phyloP scores from a whole-genome alignment of 2,888 invertebrate genomes.

The Oscheius sp. region DNA sequence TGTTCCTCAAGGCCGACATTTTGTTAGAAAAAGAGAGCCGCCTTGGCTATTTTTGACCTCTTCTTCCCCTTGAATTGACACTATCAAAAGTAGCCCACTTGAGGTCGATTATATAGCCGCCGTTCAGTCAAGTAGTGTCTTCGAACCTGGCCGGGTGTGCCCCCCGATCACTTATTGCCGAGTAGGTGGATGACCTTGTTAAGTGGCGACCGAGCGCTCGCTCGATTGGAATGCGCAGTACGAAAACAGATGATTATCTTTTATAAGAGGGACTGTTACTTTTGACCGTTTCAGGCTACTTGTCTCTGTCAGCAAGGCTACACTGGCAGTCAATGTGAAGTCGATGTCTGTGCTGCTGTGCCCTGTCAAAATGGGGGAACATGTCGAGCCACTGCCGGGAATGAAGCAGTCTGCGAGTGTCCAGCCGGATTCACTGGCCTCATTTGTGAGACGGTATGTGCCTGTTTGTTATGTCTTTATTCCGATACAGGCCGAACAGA shows the following conservation, averaged over 20 bases:
- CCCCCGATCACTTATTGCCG: constrained; percentile 35
- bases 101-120: constrained; percentile 4
- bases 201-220: constrained; percentile 29
- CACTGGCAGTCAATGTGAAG: constrained; percentile 62
- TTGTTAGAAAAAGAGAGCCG: not conserved
- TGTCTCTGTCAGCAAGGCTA: constrained; percentile 65
- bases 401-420: constrained; percentile 63
- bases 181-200: constrained; percentile 36
- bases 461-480: not conserved
- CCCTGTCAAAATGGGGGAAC: constrained; percentile 63
- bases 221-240: constrained; percentile 31
- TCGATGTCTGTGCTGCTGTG: constrained; percentile 60
- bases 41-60: not conserved
- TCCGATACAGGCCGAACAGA: constrained; percentile 32
- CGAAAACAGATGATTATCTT: constrained; percentile 34
- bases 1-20: constrained; percentile 4
- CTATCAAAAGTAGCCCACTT: not conserved
- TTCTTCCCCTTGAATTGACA: not conserved
- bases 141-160: constrained; percentile 28
- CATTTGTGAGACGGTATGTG: constrained; percentile 60
- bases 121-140: constrained; percentile 21
- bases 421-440: constrained; percentile 56
- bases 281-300: constrained; percentile 49
- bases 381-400: constrained; percentile 50
- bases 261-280: not conserved